Base-by-base conservation (phyloP, 2,888 invertebrate species). In the Melieria omissa region DNA sequence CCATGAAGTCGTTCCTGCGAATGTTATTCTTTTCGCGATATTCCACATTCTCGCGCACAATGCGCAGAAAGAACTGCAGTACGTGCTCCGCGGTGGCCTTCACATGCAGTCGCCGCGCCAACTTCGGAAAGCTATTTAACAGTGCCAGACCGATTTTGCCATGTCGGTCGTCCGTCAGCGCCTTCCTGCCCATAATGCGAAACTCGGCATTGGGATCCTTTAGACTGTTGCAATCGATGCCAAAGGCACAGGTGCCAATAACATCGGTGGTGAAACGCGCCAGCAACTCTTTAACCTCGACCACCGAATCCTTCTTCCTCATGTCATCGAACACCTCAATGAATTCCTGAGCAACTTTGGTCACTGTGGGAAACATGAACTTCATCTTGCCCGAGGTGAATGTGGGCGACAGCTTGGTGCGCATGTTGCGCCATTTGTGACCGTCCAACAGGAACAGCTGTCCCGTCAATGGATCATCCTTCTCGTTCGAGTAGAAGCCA, bases 241-340 rank as follows among this genome's bases (percentile, higher is more conserved):
- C 89, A 75, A 89, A 89, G 5, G 88, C 88, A 76, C 88, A 88
- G 0, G 81, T 83, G 5, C 88, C 88, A 61, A 89, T 89, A 0
- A 89, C 88, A 76, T 90, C 89, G 2, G 88, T 88, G 0, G 89
- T 88, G 70, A 86, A 89, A 42, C 88, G 85, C 0, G 87, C 87
- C 46, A 86, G 78, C 4, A 87, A 68, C 12, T 88, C 88, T 1
- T 79, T 81, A 0, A 85, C 74, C 42, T 84, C 85, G 5, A 83
- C 55, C 6, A 75, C 75, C 4, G 75, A 65, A 2, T 75, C 57
- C 4, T 75, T 54, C 7, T 69, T 64, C 0, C 72, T 47, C 72
- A 77, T 69, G 5, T 79, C 78, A 4, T 62, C 75, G 5, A 78
- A 61, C n/a, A 78, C 74, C 29, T 77, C 60, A 5, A 76, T 29